A percentile compares a stretch with the other conserved stretches of the same genome.
These are phyloP conservation scores for Conistra vaccinii DNA, from an alignment of 2,888 invertebrate genomes.

Conservation along the genomic window DNA sequence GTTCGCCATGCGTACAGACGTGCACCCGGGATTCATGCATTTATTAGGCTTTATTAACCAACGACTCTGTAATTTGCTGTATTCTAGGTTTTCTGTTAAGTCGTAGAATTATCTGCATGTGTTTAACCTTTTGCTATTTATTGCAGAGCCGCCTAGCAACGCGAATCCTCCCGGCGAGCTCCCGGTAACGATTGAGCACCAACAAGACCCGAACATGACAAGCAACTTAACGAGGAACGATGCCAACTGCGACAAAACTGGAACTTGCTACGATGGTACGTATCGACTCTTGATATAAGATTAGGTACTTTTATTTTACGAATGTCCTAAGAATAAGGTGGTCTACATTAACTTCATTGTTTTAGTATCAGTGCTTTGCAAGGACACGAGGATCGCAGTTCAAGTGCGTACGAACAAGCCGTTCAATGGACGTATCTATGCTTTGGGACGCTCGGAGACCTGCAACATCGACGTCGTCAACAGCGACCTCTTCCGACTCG, in stretches of 20 bases:
- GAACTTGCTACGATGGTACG: constrained; percentile 98
- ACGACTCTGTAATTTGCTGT: constrained; percentile 68
- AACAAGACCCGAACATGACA: constrained; percentile 92
- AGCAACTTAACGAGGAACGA: constrained; percentile 94
- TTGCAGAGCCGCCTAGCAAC: constrained; percentile 88
- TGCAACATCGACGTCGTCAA: constrained; percentile 98
- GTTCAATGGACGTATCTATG: constrained; percentile 98
- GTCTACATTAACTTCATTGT: constrained; percentile 24
- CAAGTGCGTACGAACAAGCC: constrained; percentile 98
- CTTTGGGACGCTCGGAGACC: constrained; percentile 97
- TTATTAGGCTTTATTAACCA: constrained; percentile 76
- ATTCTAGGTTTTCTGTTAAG: constrained; percentile 55
- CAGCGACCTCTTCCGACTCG: constrained; percentile 97
- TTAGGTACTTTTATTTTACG: neutral
- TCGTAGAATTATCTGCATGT: constrained; percentile 53
- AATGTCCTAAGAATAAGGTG: neutral
- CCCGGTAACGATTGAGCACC: constrained; percentile 94
- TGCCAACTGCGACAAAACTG: constrained; percentile 98
- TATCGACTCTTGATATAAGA: constrained; percentile 13
- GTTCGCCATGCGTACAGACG: constrained; percentile 72
- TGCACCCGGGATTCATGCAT: constrained; percentile 73
- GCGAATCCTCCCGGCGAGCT: constrained; percentile 88
- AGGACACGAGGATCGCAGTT: constrained; percentile 97
- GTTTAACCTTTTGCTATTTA: constrained; percentile 69
- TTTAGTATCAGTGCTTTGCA: constrained; percentile 97